A percentile compares a stretch with the other conserved stretches of the same genome.
These are phyloP conservation scores for Euzophera pinguis DNA, from an alignment of 2,888 invertebrate species.

Conservation along the genomic window DNA sequence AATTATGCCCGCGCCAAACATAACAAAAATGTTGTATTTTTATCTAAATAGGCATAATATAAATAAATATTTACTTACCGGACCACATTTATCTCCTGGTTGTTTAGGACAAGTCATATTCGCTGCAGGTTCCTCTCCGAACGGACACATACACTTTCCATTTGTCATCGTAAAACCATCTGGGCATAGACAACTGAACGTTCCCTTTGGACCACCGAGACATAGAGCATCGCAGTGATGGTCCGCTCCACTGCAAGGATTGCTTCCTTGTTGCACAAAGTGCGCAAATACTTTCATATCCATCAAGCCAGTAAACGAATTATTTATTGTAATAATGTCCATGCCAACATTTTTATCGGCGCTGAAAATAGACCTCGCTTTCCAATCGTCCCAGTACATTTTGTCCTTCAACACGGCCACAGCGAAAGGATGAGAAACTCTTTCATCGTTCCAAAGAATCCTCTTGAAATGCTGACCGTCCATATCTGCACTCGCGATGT, in stretches of 20 bases:
- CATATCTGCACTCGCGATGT: conserved; percentile 87
- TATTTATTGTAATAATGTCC: conserved; percentile 79
- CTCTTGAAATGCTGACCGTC: conserved; percentile 84
- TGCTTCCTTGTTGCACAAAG: conserved; percentile 86
- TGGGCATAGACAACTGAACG: conserved; percentile 88
- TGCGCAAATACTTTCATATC: conserved; percentile 90
- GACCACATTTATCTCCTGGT: conserved; percentile 76
- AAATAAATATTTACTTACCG: conserved; percentile 39
- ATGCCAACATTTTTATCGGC: conserved; percentile 88
- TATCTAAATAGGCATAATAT: too few species aligned
- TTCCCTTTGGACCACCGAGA: conserved; percentile 85
- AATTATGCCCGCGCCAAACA: too few species aligned
- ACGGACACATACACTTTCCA: conserved; percentile 88
- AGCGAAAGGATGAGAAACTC: conserved; percentile 91
- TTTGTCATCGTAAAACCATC: conserved; percentile 82
- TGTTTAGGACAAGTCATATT: conserved; percentile 86
- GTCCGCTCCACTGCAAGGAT: conserved; percentile 82
- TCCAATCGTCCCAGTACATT: conserved; percentile 96
- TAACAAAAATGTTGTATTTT: too few species aligned
- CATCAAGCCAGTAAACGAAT: conserved; percentile 86
- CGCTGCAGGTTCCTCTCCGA: conserved; percentile 78
- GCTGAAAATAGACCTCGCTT: conserved; percentile 86
- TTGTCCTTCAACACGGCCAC: conserved; percentile 91
- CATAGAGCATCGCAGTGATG: conserved; percentile 87
- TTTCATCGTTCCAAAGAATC: conserved; percentile 82